Percentiles rank a stretch among this genome's conserved stretches.
Evolutionary conservation across 2,113 vertebrate species (phyloP).

Genomic region (Pollimyrus isidori): DNA sequence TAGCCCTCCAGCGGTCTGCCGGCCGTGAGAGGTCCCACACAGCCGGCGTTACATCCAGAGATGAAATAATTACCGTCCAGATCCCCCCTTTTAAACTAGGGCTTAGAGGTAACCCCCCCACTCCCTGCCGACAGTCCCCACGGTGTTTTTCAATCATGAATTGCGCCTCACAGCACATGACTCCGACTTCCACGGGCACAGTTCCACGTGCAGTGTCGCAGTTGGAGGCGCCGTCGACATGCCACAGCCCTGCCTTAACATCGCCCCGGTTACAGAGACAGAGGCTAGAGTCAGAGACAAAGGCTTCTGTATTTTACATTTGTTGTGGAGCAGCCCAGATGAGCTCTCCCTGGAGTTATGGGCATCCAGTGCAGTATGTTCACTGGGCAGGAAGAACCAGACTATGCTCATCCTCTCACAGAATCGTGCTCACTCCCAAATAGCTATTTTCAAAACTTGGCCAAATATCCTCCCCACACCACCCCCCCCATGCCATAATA

Average conservation of each 20-base stretch:
- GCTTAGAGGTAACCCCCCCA: background rate
- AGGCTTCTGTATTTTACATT: background rate
- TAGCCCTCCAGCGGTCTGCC: background rate
- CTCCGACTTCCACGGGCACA: background rate
- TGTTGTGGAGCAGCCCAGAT: background rate
- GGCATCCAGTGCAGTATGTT: background rate
- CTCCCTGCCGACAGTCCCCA: background rate
- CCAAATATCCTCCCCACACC: too few species aligned
- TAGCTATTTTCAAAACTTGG: background rate
- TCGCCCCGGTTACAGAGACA: background rate
- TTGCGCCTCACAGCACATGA: background rate
- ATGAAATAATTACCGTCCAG: background rate
- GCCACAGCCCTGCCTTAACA: background rate
- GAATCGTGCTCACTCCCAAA: background rate
- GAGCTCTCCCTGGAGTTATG: background rate
- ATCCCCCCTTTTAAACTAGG: background rate
- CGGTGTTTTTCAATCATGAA: background rate
- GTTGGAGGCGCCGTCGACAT: background rate
- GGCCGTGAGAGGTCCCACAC: background rate
- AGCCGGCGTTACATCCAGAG: background rate
- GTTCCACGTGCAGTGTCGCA: background rate
- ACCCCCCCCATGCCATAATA: background rate
- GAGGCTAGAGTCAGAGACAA: too few species aligned
- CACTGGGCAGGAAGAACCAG: background rate
- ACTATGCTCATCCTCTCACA: background rate